phyloP scores from a whole-genome alignment of 2,113 vertebrate genomes.

The Aegotheles bennettii region DNA sequence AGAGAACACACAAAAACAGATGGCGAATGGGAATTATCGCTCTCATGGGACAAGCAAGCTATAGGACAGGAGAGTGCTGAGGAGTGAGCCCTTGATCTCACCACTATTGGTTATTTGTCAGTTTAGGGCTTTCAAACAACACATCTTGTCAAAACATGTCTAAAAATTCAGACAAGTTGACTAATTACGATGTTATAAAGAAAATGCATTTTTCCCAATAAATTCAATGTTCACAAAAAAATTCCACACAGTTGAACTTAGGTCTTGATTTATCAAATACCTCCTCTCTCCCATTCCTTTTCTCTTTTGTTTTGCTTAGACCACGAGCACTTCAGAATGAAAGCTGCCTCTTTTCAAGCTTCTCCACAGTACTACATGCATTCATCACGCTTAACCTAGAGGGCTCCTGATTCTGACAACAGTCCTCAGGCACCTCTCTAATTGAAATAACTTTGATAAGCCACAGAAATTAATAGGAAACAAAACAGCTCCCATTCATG shows the following conservation, averaged over 20 bases:
- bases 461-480: background rate
- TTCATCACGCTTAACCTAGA: background rate
- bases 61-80: background rate
- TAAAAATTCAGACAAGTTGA: background rate
- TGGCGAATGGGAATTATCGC: background rate
- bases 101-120: background rate
- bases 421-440: background rate
- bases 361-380: background rate
- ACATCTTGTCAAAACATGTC: background rate
- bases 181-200: background rate
- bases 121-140: background rate
- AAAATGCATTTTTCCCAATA: background rate
- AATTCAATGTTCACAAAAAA: background rate
- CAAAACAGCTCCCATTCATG: background rate
- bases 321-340: background rate
- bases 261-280: background rate
- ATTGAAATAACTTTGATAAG: background rate
- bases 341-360: background rate
- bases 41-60: accelerated
- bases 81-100: background rate
- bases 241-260: background rate
- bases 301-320: background rate
- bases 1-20: background rate
- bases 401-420: background rate
- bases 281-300: background rate